Percentiles rank a stretch among this genome's conserved stretches.
Evolutionary conservation across 2,797 vertebrate genomes (phyloP).

Genomic region (Takifugu rubripes): DNA sequence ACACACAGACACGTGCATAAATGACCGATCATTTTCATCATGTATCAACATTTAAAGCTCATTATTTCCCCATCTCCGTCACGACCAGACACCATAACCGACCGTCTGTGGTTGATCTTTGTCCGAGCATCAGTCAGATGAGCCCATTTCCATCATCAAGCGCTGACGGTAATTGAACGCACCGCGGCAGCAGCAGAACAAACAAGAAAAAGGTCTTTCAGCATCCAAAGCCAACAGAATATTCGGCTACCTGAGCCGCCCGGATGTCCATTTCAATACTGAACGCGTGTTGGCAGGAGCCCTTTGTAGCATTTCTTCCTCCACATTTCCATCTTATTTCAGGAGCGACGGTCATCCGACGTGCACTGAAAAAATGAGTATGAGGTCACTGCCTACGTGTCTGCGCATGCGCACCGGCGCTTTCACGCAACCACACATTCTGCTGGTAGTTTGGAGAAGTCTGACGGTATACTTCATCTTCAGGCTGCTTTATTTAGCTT

Average conservation of each 20-base stretch:
- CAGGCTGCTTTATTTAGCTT: too few relatives aligned
- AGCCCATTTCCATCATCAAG: constrained; percentile 37
- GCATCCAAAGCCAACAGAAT: constrained; percentile 3
- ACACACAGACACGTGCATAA: constrained; percentile 12
- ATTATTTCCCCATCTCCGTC: constrained; percentile 7
- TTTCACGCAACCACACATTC: too few relatives aligned
- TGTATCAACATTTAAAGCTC: constrained; percentile 12
- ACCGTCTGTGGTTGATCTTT: constrained; percentile 32
- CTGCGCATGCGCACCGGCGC: constrained; percentile 46
- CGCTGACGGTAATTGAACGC: constrained; percentile 35
- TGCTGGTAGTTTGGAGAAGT: too few relatives aligned
- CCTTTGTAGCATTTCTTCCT: background rate
- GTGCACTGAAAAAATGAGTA: constrained; percentile 53
- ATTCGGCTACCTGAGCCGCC: background rate
- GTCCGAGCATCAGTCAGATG: constrained; percentile 26
- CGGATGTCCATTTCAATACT: background rate
- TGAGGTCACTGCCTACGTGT: constrained; percentile 74
- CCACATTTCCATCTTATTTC: constrained; percentile 44
- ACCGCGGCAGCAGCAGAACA: constrained; percentile 22
- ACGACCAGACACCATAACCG: constrained; percentile 13
- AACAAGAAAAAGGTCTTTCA: constrained; percentile 5
- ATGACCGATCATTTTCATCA: constrained; percentile 1
- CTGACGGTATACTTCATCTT: too few relatives aligned
- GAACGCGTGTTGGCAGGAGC: background rate
- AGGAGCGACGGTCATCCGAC: constrained; percentile 43